Conservation (phyloP, 2,888 invertebrate genomes). For the Xestia ashworthii region DNA sequence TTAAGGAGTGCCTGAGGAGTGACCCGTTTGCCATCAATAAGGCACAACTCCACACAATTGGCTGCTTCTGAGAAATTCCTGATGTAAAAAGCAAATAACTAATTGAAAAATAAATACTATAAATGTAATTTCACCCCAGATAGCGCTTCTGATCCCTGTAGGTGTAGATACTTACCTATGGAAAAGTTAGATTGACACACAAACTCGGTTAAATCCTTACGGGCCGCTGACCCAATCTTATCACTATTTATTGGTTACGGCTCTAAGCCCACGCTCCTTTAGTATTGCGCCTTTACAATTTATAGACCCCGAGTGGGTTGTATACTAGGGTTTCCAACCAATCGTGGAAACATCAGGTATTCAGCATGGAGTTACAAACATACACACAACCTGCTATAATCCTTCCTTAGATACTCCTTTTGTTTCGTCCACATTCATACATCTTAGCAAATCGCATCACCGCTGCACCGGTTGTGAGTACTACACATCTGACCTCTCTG, state of each 20-base stretch:
- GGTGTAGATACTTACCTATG: background rate
- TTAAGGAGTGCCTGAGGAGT: too few species aligned
- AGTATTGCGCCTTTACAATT: conserved; percentile 29
- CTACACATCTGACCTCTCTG: background rate
- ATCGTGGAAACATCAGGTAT: conserved; percentile 1
- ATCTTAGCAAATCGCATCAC: background rate
- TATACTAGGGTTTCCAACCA: background rate
- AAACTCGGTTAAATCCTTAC: background rate
- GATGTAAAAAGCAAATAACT: background rate
- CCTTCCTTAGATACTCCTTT: background rate
- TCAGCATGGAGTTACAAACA: background rate
- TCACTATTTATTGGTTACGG: conserved; percentile 35
- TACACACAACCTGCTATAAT: background rate
- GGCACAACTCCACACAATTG: background rate
- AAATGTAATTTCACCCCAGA: background rate
- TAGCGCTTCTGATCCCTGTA: background rate
- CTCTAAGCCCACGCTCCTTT: conserved; percentile 5
- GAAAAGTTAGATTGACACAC: background rate
- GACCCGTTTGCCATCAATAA: background rate
- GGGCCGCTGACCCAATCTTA: conserved; percentile 10
- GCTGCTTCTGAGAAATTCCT: background rate
- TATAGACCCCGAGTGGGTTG: conserved; percentile 14
- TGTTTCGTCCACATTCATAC: background rate
- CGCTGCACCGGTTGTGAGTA: background rate
- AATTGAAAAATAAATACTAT: background rate